phyloP scores from a whole-genome alignment of 1,140 invertebrate genomes.

The Yoshiicerus persimilis region DNA sequence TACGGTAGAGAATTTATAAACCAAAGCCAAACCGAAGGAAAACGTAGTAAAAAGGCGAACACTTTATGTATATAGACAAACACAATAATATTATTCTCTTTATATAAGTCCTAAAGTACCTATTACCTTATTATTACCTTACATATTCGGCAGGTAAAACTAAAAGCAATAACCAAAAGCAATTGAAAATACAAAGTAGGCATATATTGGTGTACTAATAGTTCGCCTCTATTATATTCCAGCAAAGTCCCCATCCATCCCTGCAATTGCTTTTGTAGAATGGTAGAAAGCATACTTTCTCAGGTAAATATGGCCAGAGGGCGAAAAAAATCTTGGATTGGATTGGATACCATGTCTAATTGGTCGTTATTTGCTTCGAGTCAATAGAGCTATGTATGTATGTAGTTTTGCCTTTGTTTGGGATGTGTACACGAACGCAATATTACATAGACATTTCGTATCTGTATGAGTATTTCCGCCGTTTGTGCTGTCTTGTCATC shows the following conservation, averaged over 20 bases:
- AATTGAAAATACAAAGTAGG: not conserved
- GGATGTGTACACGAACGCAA: not conserved
- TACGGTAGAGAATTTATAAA: not conserved
- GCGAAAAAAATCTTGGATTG: not conserved
- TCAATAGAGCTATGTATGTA: not conserved
- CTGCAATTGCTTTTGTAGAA: not conserved
- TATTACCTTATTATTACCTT: not conserved
- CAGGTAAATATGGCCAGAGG: not conserved
- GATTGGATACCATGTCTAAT: not conserved
- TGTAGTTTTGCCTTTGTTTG: not conserved
- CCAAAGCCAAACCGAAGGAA: not conserved
- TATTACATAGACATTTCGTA: not conserved
- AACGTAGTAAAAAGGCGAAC: not conserved
- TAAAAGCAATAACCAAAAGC: not conserved
- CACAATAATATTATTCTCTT: not conserved
- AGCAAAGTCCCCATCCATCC: too few species aligned
- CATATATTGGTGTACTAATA: not conserved
- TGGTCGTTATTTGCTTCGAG: conserved; percentile 22
- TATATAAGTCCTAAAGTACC: too few species aligned
- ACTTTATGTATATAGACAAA: not conserved
- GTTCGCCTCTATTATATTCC: too few species aligned
- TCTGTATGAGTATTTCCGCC: not conserved
- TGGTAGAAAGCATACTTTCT: not conserved
- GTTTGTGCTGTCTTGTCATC: not conserved
- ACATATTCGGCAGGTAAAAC: not conserved